Evolutionary conservation across 2,797 vertebrate genomes (phyloP).

Genomic region (Arnoldichthys spilopterus): DNA sequence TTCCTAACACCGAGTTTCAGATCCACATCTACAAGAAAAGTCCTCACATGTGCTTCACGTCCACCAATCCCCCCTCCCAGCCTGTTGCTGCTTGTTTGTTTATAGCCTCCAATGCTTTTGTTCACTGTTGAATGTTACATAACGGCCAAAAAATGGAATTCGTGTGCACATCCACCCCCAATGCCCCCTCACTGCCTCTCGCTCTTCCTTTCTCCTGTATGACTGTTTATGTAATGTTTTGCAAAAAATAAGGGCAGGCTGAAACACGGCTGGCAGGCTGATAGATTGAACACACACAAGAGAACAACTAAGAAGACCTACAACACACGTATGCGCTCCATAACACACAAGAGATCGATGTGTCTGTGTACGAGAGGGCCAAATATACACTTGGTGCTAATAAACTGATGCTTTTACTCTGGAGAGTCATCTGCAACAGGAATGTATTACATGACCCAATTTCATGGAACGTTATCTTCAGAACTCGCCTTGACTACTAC

Average conservation of each 20-base stretch:
- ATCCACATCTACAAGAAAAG: background rate
- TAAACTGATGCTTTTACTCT: background rate
- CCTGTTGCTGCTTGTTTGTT: constrained; percentile 67
- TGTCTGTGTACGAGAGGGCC: background rate
- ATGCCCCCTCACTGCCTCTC: constrained; percentile 2
- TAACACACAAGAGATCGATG: background rate
- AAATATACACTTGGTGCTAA: background rate
- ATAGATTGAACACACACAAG: too few species aligned
- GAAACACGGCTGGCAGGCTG: constrained; percentile 2
- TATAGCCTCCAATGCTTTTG: constrained; percentile 63
- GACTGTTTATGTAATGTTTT: constrained; percentile 33
- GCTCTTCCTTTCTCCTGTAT: background rate
- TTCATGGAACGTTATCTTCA: background rate
- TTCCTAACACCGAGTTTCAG: background rate
- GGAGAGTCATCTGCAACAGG: background rate
- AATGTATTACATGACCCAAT: background rate
- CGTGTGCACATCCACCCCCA: constrained; percentile 4
- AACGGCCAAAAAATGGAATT: constrained; percentile 50
- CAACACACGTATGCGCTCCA: background rate
- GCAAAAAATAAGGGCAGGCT: constrained; percentile 27
- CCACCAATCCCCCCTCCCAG: constrained; percentile 8
- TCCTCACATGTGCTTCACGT: constrained; percentile 6
- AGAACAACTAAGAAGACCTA: background rate
- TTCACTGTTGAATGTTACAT: constrained; percentile 67
- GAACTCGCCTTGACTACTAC: background rate